Percentiles rank a stretch among this genome's conserved stretches.
Conservation (phyloP, 1,140 invertebrate species). For the Drosophila fuyamai region DNA sequence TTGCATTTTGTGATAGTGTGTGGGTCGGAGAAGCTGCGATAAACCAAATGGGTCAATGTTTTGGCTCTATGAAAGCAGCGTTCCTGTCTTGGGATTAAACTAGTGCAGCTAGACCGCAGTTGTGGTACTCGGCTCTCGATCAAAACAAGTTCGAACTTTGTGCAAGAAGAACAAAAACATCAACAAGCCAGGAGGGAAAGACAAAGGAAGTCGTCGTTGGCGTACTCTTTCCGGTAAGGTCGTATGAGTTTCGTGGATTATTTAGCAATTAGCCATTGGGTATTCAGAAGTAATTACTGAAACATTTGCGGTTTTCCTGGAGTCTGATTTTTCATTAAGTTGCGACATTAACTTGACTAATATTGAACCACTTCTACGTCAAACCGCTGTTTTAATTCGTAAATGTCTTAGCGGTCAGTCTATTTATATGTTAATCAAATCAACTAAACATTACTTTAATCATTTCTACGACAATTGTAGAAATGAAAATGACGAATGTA, state of each 20-base stretch:
- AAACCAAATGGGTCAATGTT: constrained; percentile 68
- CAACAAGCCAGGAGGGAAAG: not conserved
- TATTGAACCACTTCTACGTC: too few relatives aligned
- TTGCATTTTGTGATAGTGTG: constrained; percentile 24
- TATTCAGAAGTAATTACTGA: too few relatives aligned
- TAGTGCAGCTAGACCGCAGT: constrained; percentile 39
- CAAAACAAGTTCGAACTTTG: constrained; percentile 64
- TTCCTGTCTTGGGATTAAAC: constrained; percentile 29
- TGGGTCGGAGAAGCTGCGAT: constrained; percentile 29
- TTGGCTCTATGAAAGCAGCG: constrained; percentile 43
- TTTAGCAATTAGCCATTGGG: not conserved
- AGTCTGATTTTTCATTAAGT: too few relatives aligned
- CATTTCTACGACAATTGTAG: too few relatives aligned
- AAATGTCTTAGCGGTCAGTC: too few relatives aligned
- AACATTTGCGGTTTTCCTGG: too few relatives aligned
- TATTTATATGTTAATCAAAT: too few relatives aligned
- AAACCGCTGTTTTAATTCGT: too few relatives aligned
- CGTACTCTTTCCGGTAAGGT: constrained; percentile 1
- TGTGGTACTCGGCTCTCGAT: constrained; percentile 20
- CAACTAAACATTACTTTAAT: too few relatives aligned
- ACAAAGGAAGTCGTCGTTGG: constrained; percentile 1
- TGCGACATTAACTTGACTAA: too few relatives aligned
- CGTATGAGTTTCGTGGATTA: not conserved
- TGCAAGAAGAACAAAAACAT: constrained; percentile 15
- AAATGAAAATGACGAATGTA: not conserved